Conservation (phyloP, 1,140 invertebrate genomes). For the Charaxes varanes region DNA sequence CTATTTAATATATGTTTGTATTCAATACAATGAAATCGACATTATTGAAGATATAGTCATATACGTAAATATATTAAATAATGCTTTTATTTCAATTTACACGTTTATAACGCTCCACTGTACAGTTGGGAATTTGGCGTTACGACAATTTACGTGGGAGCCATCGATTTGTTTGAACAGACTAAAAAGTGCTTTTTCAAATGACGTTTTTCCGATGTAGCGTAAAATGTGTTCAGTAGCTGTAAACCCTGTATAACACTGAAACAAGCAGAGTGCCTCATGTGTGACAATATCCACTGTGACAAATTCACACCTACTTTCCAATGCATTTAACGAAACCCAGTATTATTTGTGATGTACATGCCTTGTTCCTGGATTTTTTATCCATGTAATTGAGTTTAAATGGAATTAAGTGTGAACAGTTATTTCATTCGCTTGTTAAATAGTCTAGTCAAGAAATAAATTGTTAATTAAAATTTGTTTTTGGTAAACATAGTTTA, state of each 20-base stretch:
- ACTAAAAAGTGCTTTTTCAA: conserved; percentile 56
- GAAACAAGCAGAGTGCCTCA: conserved; percentile 25
- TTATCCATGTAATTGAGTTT: not conserved
- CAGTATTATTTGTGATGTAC: conserved; percentile 2
- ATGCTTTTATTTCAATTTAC: too few relatives aligned
- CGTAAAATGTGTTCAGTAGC: conserved; percentile 23
- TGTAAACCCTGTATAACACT: conserved; percentile 14
- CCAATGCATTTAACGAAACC: conserved; percentile 9
- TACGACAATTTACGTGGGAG: too few relatives aligned
- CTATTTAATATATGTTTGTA: too few relatives aligned
- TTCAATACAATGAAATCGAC: too few relatives aligned
- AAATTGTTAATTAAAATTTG: conserved; percentile 14
- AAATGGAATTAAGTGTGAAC: conserved; percentile 10
- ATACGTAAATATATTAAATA: too few relatives aligned
- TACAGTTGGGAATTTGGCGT: too few relatives aligned
- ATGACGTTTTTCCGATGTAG: conserved; percentile 18
- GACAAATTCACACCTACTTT: conserved; percentile 12
- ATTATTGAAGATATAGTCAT: too few relatives aligned
- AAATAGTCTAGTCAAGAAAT: conserved; percentile 21
- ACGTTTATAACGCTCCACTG: too few relatives aligned
- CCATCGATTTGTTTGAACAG: too few relatives aligned
- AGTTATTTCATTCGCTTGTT: conserved; percentile 17
- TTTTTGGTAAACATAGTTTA: conserved; percentile 18
- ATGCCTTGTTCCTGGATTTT: conserved; percentile 1
- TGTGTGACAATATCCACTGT: conserved; percentile 24